Base-by-base conservation (phyloP, 2,797 vertebrate genomes). In the Sarcophilus harrisii region DNA sequence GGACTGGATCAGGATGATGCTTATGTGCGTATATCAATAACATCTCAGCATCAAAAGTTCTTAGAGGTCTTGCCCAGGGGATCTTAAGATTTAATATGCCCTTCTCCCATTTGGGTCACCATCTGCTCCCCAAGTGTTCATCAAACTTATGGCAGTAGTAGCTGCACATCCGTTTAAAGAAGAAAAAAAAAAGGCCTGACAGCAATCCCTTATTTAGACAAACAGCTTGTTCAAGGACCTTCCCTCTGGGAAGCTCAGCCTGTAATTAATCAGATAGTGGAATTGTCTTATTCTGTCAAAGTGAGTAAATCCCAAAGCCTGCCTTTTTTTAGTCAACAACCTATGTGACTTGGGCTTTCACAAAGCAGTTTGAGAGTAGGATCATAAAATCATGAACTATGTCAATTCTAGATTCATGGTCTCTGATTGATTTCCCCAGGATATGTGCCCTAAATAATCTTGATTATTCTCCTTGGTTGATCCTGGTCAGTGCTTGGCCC, bases 51-150 rank as follows among this genome's bases (percentile, higher is more conserved):
- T 97, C 97, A 97, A 97, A 98, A 94, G 58, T 60, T 97, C 95
- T 87, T 92, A 60, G 11, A 81, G 94, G 89, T 95, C 60, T 96
- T 96, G 97, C 96, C 94, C 95, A 96, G 90, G 96, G 96, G 97
- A 95, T 62, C 96, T 91, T 29, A 95, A 94, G 96, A 95, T 97
- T 97, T 96, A 91, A 87, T 96, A 90, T 21, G 30, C 90, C 95
- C 94, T 96, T 96, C 96, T 96, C 96, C 81, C 93, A 93, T 96
- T 97, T 87, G 73, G 81, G 58, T 90, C 73, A 87, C 93, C 97
- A 97, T 97, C 97, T 98, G 97, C 91, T 97, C n/a, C 96, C 95
- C 97, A 98, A 98, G 96, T 97, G 97, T 97, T 97, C 93, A 92
- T 95, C 92, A 92, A 94, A 96, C 91, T 91, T 29, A 12, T 96